Percentiles rank a stretch among this genome's conserved stretches.
Evolutionary conservation across 2,797 vertebrate genomes (phyloP).

Genomic region (Bryconaethiops microstoma): DNA sequence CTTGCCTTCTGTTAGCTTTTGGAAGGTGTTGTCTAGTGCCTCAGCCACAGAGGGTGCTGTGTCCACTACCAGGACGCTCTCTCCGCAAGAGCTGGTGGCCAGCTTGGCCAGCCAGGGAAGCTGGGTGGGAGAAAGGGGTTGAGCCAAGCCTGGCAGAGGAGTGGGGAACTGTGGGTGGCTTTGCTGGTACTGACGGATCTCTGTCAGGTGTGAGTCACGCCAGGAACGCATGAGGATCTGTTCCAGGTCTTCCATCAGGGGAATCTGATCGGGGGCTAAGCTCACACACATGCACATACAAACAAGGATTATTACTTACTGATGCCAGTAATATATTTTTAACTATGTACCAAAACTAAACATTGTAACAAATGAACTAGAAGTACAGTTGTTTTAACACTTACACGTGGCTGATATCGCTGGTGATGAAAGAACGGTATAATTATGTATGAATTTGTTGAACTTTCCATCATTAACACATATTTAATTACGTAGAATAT

Average conservation of each 20-base stretch:
- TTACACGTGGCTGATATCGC: background rate
- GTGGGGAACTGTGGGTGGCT: conserved; percentile 74
- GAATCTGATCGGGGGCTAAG: conserved; percentile 92
- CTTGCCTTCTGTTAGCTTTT: conserved; percentile 84
- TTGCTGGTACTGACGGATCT: conserved; percentile 92
- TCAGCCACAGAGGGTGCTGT: conserved; percentile 87
- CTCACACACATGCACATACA: background rate
- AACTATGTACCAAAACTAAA: background rate
- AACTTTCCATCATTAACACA: too few species aligned
- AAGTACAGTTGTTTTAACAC: background rate
- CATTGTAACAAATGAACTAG: background rate
- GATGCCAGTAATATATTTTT: background rate
- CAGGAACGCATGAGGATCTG: conserved; percentile 97
- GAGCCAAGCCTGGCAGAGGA: conserved; percentile 69
- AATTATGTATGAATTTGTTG: too few species aligned
- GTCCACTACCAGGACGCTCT: conserved; percentile 88
- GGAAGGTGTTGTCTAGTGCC: conserved; percentile 90
- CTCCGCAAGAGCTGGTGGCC: conserved; percentile 92
- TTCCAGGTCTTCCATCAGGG: conserved; percentile 94
- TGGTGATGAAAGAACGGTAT: too few species aligned
- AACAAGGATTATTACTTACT: background rate
- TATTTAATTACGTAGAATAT: too few species aligned
- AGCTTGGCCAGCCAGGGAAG: conserved; percentile 95
- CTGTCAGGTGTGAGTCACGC: conserved; percentile 92
- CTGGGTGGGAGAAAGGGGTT: conserved; percentile 86